These are phyloP conservation scores for Percopsis omiscomaycus DNA, from an alignment of 2,797 vertebrate genomes.

Conservation along the genomic window DNA sequence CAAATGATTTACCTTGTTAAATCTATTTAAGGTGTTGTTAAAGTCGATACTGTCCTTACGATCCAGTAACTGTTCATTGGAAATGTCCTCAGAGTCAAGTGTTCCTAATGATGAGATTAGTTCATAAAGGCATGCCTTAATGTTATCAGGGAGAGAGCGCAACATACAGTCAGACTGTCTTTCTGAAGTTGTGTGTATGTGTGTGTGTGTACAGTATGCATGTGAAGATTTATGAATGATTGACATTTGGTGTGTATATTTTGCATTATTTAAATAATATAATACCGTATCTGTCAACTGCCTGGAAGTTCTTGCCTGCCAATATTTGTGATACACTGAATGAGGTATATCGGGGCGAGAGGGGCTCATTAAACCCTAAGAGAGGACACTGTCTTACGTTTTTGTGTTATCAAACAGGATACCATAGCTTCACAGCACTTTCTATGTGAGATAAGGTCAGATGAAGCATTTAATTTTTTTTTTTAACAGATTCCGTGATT, in stretches of 20 bases:
- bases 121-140: constrained; percentile 33
- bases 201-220: constrained; percentile 50
- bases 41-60: constrained; percentile 5
- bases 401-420: constrained; percentile 36
- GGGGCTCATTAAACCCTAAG: constrained; percentile 66
- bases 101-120: constrained; percentile 16
- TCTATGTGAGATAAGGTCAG: constrained; percentile 25
- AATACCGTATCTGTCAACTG: constrained; percentile 53
- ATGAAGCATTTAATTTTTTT: constrained; percentile 19
- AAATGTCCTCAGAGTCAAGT: constrained; percentile 17
- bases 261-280: constrained; percentile 67
- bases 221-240: constrained; percentile 44
- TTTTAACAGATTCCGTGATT: constrained; percentile 22
- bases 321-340: constrained; percentile 68
- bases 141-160: constrained; percentile 27
- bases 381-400: constrained; percentile 31
- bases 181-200: constrained; percentile 32
- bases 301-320: constrained; percentile 76
- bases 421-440: not conserved
- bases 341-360: constrained; percentile 39
- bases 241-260: constrained; percentile 40
- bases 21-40: constrained; percentile 13
- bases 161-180: constrained; percentile 18
- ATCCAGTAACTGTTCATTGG: constrained; percentile 8
- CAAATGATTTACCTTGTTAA: constrained; percentile 17